Conservation (phyloP, 2,888 invertebrate genomes). For the Drosophila anomelani region DNA sequence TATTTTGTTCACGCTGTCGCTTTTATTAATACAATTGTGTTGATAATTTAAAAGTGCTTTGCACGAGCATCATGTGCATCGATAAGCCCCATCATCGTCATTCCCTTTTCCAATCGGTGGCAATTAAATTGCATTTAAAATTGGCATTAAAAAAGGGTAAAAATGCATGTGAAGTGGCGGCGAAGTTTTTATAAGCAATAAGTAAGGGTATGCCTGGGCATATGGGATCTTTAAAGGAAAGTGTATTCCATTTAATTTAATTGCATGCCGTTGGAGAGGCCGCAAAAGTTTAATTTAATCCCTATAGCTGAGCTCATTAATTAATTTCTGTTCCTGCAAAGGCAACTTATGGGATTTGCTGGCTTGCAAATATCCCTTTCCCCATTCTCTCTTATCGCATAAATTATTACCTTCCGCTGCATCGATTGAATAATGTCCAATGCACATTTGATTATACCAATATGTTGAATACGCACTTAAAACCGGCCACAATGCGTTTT, state of each 20-base stretch:
- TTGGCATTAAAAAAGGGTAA: conserved; percentile 49
- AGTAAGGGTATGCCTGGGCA: conserved; percentile 17
- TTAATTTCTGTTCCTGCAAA: not conserved
- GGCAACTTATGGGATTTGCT: conserved; percentile 3
- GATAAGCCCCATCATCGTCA: conserved; percentile 66
- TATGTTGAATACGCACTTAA: conserved; percentile 38
- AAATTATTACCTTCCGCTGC: conserved; percentile 42
- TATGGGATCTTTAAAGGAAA: conserved; percentile 5
- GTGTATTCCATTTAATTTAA: not conserved
- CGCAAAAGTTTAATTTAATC: not conserved
- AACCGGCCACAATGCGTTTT: conserved; percentile 38
- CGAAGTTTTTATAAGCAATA: conserved; percentile 22
- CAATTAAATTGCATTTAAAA: conserved; percentile 74
- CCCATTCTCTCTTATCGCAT: conserved; percentile 24
- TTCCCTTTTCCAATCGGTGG: conserved; percentile 26
- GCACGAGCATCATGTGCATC: conserved; percentile 70
- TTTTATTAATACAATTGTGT: conserved; percentile 62
- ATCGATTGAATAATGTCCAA: conserved; percentile 45
- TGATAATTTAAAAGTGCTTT: conserved; percentile 75
- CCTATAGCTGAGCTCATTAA: not conserved
- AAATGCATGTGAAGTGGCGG: conserved; percentile 40
- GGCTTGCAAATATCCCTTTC: not conserved
- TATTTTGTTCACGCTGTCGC: conserved; percentile 12
- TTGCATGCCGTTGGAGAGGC: not conserved
- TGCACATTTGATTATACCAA: conserved; percentile 55